Evolutionary conservation across 2,888 invertebrate genomes (phyloP).

Genomic region (Habrosyne pyritoides): DNA sequence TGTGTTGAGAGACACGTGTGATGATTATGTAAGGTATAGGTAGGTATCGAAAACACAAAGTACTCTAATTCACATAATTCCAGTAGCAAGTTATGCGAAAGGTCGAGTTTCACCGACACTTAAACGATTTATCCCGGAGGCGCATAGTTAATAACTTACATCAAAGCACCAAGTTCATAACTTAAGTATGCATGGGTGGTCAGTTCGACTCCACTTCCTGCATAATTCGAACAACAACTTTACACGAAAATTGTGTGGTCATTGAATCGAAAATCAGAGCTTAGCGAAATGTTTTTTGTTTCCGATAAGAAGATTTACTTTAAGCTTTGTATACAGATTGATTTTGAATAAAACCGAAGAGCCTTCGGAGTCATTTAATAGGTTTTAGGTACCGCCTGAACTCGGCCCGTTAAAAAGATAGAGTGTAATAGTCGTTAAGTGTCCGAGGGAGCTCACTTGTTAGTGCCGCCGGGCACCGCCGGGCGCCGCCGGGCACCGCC

Average conservation of each 20-base stretch:
- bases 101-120: background rate
- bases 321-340: background rate
- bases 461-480: constrained; percentile 1
- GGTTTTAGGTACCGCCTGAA: background rate
- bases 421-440: constrained; percentile 15
- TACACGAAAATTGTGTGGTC: background rate
- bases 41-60: background rate
- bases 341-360: background rate
- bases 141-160: background rate
- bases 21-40: background rate
- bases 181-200: constrained; percentile 2
- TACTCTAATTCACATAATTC: background rate
- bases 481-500: background rate
- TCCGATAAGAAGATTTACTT: background rate
- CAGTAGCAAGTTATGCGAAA: background rate
- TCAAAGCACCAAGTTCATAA: background rate
- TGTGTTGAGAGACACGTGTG: too few species aligned
- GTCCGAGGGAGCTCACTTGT: constrained; percentile 16
- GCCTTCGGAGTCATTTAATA: background rate
- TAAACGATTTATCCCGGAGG: constrained; percentile 1
- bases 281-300: background rate
- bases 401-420: constrained; percentile 16
- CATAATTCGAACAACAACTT: background rate
- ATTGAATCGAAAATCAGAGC: too few species aligned
- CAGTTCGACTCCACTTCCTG: background rate